Conservation (phyloP, 1,140 invertebrate species). For the Zophobas atratus region DNA sequence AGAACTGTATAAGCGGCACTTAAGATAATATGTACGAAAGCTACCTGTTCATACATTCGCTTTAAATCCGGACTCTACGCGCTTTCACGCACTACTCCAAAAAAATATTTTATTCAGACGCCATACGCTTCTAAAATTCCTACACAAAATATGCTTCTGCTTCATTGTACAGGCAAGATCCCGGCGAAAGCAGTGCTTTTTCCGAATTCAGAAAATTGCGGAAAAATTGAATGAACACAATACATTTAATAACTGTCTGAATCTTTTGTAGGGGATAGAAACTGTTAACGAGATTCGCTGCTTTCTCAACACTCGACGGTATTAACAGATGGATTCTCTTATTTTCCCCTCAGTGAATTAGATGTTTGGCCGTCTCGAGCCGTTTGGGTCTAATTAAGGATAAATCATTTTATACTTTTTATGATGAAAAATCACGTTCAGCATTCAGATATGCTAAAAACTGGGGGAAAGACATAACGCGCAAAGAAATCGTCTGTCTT, state of each 20-base stretch:
- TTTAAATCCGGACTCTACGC: too few relatives aligned
- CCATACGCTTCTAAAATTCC: neutral
- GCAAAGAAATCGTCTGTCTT: constrained; percentile 20
- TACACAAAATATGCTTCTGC: neutral
- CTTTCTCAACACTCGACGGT: constrained; percentile 26
- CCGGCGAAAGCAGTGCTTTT: neutral
- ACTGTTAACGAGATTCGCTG: constrained; percentile 29
- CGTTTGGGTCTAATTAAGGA: constrained; percentile 9
- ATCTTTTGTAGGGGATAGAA: constrained; percentile 29
- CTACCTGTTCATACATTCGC: too few relatives aligned
- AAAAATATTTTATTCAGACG: constrained; percentile 33
- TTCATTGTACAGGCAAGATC: neutral
- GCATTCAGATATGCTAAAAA: constrained; percentile 19
- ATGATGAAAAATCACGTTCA: constrained; percentile 16
- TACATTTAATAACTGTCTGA: constrained; percentile 36
- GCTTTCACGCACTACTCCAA: too few relatives aligned
- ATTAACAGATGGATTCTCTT: constrained; percentile 37
- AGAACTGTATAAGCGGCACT: too few relatives aligned
- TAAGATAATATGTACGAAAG: too few relatives aligned
- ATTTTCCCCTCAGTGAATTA: constrained; percentile 25
- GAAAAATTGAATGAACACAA: constrained; percentile 34
- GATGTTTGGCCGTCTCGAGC: neutral
- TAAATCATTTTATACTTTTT: constrained; percentile 15
- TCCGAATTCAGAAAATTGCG: constrained; percentile 5
- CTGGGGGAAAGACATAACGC: constrained; percentile 15